Evolutionary conservation across 2,797 vertebrate genomes (phyloP).

Genomic region (Pseudochromis fuscus): DNA sequence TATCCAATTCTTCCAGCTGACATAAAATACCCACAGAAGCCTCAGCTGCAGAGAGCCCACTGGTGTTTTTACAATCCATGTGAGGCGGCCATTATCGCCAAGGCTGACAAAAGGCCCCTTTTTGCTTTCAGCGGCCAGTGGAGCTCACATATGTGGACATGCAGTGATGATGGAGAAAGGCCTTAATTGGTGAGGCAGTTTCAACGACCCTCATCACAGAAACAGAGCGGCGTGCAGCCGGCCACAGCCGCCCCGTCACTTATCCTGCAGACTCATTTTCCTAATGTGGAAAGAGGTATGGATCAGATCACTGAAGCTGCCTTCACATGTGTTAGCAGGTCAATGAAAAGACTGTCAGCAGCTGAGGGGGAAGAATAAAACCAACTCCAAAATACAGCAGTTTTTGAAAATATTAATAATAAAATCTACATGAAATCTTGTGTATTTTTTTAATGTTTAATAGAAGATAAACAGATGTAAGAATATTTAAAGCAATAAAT

Average conservation of each 20-base stretch:
- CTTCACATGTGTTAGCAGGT: background rate
- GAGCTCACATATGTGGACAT: slow-evolving; percentile 21
- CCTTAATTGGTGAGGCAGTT: slow-evolving; percentile 23
- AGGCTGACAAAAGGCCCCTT: slow-evolving; percentile 18
- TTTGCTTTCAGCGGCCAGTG: slow-evolving; percentile 25
- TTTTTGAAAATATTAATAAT: no score
- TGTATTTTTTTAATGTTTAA: no score
- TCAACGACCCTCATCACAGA: slow-evolving; percentile 34
- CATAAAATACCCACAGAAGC: background rate
- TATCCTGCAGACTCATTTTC: slow-evolving; percentile 43
- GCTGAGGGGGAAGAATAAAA: no score
- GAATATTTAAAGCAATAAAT: no score
- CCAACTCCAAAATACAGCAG: no score
- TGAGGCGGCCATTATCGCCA: slow-evolving; percentile 25
- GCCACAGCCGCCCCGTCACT: slow-evolving; percentile 44
- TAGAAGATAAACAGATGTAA: no score
- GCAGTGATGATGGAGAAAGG: slow-evolving; percentile 17
- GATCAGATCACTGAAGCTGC: slow-evolving; percentile 16
- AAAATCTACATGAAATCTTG: no score
- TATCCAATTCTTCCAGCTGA: background rate
- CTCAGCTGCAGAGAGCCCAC: slow-evolving; percentile 6
- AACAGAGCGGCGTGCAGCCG: slow-evolving; percentile 6
- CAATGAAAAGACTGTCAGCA: no score
- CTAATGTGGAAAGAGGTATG: slow-evolving; percentile 43
- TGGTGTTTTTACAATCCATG: slow-evolving; percentile 16